These are phyloP conservation scores for Thymelicus acteon DNA, from an alignment of 2,888 invertebrate species.

Conservation along the genomic window DNA sequence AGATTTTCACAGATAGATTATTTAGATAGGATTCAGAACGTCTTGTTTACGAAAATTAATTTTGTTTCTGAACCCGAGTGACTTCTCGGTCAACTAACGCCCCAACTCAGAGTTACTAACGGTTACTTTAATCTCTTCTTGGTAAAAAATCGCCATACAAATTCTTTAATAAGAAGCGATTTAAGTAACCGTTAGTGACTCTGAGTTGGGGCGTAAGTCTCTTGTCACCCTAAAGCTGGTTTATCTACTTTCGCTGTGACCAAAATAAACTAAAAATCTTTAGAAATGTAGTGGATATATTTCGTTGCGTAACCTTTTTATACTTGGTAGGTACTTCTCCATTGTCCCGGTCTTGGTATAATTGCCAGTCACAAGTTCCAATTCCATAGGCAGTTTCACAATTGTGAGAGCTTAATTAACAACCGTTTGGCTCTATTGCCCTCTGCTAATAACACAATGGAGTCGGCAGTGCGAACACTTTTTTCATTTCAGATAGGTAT, in stretches of 20 bases:
- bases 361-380: slow-evolving; percentile 26
- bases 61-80: not conserved
- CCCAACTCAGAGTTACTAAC: too few relatives aligned
- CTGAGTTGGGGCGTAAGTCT: too few relatives aligned
- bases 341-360: slow-evolving; percentile 22
- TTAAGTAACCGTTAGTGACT: too few relatives aligned
- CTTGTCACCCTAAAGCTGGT: slow-evolving; percentile 16
- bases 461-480: slow-evolving; percentile 4
- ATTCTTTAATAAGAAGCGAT: too few relatives aligned
- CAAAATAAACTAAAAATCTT: slow-evolving; percentile 17
- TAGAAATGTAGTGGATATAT: slow-evolving; percentile 16
- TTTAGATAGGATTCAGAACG: not conserved
- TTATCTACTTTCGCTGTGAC: slow-evolving; percentile 13
- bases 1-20: too few relatives aligned
- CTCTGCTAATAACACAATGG: slow-evolving; percentile 12
- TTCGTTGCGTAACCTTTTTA: slow-evolving; percentile 22
- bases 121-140: too few relatives aligned
- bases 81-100: not conserved
- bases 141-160: too few relatives aligned
- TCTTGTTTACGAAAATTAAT: not conserved
- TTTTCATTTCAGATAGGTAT: not conserved
- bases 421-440: slow-evolving; percentile 29
- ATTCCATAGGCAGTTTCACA: slow-evolving; percentile 28
- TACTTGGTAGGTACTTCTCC: not conserved
- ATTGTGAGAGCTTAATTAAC: slow-evolving; percentile 33